phyloP scores from a whole-genome alignment of 2,797 vertebrate species.

The Rhinatrema bivittatum region DNA sequence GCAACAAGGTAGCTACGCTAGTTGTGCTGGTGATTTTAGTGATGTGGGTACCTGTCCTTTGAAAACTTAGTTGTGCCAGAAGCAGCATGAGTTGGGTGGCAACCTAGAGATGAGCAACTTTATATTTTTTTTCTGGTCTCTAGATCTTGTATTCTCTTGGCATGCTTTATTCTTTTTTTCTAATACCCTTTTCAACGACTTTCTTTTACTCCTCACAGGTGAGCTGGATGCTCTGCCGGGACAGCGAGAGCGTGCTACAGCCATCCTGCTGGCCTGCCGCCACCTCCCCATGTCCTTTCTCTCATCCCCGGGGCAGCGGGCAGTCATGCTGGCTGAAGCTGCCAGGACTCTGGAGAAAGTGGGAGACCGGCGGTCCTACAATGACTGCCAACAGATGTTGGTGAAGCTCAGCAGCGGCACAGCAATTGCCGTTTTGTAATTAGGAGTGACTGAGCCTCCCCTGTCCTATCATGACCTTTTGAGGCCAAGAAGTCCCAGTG shows the following conservation, averaged over 20 bases:
- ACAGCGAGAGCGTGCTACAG: slow-evolving; percentile 85
- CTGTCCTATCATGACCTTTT: too few species aligned
- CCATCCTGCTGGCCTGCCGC: slow-evolving; percentile 89
- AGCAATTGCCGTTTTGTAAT: slow-evolving; percentile 84
- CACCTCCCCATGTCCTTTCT: slow-evolving; percentile 91
- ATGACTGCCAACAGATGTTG: slow-evolving; percentile 91
- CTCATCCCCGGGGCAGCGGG: slow-evolving; percentile 83
- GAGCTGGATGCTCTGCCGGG: slow-evolving; percentile 63
- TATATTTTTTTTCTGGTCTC: too few species aligned
- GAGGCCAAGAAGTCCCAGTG: too few species aligned
- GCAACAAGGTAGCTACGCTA: too few species aligned
- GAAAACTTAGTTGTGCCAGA: too few species aligned
- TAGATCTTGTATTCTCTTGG: too few species aligned
- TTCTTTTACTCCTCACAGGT: slow-evolving; percentile 30
- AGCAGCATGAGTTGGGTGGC: too few species aligned
- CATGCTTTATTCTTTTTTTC: too few species aligned
- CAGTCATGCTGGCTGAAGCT: slow-evolving; percentile 85
- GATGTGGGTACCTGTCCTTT: too few species aligned
- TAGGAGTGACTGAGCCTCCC: not conserved
- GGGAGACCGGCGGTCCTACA: slow-evolving; percentile 86
- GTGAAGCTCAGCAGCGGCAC: slow-evolving; percentile 87
- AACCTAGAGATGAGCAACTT: too few species aligned
- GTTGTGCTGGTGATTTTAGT: too few species aligned
- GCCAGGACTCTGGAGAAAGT: slow-evolving; percentile 92
- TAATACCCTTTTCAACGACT: too few species aligned